A percentile compares a stretch with the other conserved stretches of the same genome.
phyloP scores from a whole-genome alignment of 1,140 invertebrate species.

The Heliconius congener region DNA sequence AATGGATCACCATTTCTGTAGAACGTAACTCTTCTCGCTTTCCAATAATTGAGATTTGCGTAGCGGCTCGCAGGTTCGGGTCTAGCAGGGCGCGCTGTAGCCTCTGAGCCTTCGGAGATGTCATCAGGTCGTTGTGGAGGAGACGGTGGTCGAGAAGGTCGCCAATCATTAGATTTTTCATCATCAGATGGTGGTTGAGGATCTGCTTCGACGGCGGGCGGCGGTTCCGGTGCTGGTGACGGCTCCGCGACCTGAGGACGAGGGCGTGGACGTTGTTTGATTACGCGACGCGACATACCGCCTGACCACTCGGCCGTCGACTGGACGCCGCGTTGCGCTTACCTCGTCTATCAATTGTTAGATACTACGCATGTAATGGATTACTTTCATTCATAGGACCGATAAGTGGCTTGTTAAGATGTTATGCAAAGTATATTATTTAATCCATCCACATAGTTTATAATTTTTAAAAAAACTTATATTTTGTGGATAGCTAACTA shows the following conservation, averaged over 20 bases:
- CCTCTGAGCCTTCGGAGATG: slow-evolving; percentile 72
- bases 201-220: slow-evolving; percentile 65
- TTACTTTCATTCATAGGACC: slow-evolving; percentile 61
- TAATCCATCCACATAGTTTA: background rate
- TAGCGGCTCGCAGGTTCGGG: slow-evolving; percentile 83
- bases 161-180: slow-evolving; percentile 71
- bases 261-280: slow-evolving; percentile 53
- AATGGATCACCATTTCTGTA: slow-evolving; percentile 97
- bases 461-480: too few relatives aligned
- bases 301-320: slow-evolving; percentile 56
- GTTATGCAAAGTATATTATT: background rate
- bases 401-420: background rate
- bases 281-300: slow-evolving; percentile 71
- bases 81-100: slow-evolving; percentile 56
- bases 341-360: slow-evolving; percentile 66
- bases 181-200: slow-evolving; percentile 64
- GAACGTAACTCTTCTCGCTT: slow-evolving; percentile 92
- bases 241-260: slow-evolving; percentile 40
- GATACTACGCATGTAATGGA: slow-evolving; percentile 54
- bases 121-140: slow-evolving; percentile 71
- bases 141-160: slow-evolving; percentile 70
- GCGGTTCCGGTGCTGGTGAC: slow-evolving; percentile 69
- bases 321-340: slow-evolving; percentile 54
- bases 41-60: slow-evolving; percentile 92
- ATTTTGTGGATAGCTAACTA: too few relatives aligned